These are phyloP conservation scores for Theonella swinhoei DNA, from an alignment of 37 sponge, comb jelly and placozoan genomes.

Conservation along the genomic window DNA sequence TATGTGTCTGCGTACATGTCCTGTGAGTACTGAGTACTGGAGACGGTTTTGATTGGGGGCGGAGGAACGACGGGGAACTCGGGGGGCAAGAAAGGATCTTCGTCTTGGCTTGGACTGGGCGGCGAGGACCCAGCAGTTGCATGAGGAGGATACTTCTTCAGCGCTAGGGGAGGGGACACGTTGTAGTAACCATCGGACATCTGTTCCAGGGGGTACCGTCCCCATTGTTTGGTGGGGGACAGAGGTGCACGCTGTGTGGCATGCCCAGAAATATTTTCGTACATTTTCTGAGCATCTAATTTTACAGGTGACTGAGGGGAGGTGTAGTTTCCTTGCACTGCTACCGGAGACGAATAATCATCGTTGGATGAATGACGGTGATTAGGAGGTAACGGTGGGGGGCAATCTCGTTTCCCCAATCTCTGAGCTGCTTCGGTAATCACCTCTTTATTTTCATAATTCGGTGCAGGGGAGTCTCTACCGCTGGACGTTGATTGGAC, in stretches of 20 bases:
- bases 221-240: neutral
- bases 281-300: neutral
- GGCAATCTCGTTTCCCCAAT: neutral
- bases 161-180: slow-evolving; percentile 27
- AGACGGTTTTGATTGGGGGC: neutral
- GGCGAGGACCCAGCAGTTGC: neutral
- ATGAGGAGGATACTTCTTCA: neutral
- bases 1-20: neutral
- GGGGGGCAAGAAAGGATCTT: neutral
- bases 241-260: neutral
- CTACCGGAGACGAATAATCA: neutral
- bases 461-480: neutral
- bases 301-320: neutral
- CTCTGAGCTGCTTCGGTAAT: neutral
- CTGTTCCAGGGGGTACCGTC: neutral
- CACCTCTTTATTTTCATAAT: slow-evolving; percentile 27
- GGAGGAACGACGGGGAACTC: neutral
- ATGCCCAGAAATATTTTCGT: neutral
- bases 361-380: neutral
- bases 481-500: neutral
- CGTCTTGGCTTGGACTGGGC: slow-evolving; percentile 25
- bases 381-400: neutral
- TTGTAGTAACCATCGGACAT: slow-evolving; percentile 27
- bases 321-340: neutral
- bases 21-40: neutral